phyloP scores from a whole-genome alignment of 2,888 invertebrate genomes.

The Acanthopleura granulata region DNA sequence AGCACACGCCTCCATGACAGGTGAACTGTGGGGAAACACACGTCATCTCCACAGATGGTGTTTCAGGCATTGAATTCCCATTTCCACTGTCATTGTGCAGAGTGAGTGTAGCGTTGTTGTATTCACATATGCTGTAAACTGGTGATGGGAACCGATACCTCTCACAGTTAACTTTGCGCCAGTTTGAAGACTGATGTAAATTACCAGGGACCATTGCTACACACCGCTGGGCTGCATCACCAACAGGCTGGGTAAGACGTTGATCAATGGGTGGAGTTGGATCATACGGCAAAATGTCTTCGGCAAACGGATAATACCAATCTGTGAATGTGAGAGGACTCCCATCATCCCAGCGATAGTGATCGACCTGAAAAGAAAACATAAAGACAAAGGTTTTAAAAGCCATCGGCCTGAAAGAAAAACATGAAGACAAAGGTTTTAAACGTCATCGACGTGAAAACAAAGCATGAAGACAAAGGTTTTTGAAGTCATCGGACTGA shows the following conservation, averaged over 20 bases:
- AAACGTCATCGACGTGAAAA: too few species aligned
- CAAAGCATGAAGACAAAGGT: too few species aligned
- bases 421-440: too few species aligned
- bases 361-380: not conserved
- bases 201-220: not conserved
- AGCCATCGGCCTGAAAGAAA: too few species aligned
- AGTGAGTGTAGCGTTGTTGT: too few species aligned
- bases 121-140: too few species aligned
- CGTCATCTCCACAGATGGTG: too few species aligned
- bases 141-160: too few species aligned
- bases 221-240: not conserved
- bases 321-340: not conserved
- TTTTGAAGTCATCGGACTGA: too few species aligned
- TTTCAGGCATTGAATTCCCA: too few species aligned
- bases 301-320: not conserved
- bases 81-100: too few species aligned
- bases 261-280: not conserved
- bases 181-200: not conserved
- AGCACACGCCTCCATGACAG: not conserved
- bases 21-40: not conserved
- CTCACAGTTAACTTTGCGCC: not conserved
- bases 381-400: not conserved
- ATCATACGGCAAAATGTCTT: not conserved
- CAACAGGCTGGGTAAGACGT: not conserved
- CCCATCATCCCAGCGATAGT: not conserved